phyloP scores from a whole-genome alignment of 2,888 invertebrate species.

The Eurois occulta region DNA sequence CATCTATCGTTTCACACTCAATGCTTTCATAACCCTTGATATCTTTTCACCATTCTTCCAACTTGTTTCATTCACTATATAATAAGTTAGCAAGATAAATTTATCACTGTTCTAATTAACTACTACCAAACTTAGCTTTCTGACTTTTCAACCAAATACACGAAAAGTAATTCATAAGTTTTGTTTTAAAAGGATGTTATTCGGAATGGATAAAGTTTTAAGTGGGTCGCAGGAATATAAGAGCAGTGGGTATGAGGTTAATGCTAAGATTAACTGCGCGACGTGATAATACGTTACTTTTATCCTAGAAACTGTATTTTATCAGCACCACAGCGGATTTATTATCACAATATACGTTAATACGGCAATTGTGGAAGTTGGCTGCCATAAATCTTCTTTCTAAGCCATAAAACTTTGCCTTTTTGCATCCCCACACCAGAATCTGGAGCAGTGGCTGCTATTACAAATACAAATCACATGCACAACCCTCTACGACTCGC shows the following conservation, averaged over 20 bases:
- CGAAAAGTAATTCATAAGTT: conserved; percentile 59
- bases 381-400: conserved; percentile 36
- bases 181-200: conserved; percentile 56
- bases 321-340: conserved; percentile 41
- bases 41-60: not conserved
- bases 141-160: conserved; percentile 32
- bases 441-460: conserved; percentile 30
- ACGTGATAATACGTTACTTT: conserved; percentile 54
- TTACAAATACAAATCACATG: conserved; percentile 58
- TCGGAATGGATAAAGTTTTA: conserved; percentile 63
- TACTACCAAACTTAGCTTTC: conserved; percentile 25
- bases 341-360: conserved; percentile 50
- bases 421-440: conserved; percentile 37
- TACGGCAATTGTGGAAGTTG: conserved; percentile 45
- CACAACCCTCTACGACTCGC: conserved; percentile 22
- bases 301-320: conserved; percentile 43
- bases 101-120: conserved; percentile 16
- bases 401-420: conserved; percentile 43
- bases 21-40: not conserved
- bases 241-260: conserved; percentile 38
- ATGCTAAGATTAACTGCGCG: conserved; percentile 53
- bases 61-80: not conserved
- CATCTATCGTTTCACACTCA: not conserved
- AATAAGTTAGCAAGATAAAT: not conserved
- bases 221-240: conserved; percentile 57